These are phyloP conservation scores for Alfaro cultratus DNA, from an alignment of 2,797 vertebrate genomes.

Conservation along the genomic window DNA sequence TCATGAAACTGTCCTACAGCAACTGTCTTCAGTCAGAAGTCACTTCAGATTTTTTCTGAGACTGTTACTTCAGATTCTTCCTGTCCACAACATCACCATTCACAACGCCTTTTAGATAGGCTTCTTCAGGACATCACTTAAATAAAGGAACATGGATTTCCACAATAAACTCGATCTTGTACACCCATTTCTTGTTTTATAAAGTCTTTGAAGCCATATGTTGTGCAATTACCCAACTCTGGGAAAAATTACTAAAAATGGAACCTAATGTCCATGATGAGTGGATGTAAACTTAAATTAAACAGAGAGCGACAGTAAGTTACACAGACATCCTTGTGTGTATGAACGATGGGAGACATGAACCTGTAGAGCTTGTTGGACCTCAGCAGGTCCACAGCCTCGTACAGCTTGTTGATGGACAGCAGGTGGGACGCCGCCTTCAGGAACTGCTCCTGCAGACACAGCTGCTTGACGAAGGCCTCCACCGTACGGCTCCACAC, in stretches of 20 bases:
- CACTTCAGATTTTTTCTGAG: background rate
- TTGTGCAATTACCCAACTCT: background rate
- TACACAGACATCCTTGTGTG: background rate
- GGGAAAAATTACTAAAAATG: background rate
- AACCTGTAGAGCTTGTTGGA: slow-evolving; percentile 92
- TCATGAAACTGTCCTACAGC: background rate
- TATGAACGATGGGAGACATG: too few species aligned
- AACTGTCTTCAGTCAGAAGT: background rate
- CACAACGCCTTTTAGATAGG: background rate
- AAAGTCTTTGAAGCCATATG: background rate
- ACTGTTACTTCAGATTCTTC: background rate
- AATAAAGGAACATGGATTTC: background rate
- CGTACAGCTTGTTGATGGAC: slow-evolving; percentile 89
- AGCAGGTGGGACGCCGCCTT: slow-evolving; percentile 95
- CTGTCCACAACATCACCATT: background rate
- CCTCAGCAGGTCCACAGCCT: slow-evolving; percentile 89
- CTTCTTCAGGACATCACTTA: too few species aligned
- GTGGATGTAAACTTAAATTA: background rate
- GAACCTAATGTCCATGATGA: background rate
- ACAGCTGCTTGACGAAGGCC: slow-evolving; percentile 92
- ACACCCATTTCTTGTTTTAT: background rate
- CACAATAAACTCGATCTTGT: background rate
- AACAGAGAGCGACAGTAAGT: background rate
- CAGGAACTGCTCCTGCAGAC: slow-evolving; percentile 93
- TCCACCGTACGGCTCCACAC: slow-evolving; percentile 90